Conservation (phyloP, 2,888 invertebrate species). For the Caenorhabditis zanzibari region DNA sequence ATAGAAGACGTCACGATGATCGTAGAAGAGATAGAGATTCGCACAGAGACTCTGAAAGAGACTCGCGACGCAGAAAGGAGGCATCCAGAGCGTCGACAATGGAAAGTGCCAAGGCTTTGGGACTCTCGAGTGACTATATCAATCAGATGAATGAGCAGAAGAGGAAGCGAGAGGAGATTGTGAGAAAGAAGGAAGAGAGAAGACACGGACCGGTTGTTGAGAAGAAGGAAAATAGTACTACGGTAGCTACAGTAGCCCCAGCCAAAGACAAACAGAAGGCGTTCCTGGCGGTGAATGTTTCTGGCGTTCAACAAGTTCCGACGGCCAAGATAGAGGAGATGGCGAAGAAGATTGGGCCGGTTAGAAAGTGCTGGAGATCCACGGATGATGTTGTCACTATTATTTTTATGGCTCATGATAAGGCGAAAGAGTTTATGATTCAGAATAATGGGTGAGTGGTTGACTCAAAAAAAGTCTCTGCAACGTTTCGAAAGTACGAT, state of each 20-base stretch:
- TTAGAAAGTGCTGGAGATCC: constrained; percentile 79
- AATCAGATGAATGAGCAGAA: constrained; percentile 81
- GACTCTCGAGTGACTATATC: constrained; percentile 81
- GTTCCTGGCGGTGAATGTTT: constrained; percentile 78
- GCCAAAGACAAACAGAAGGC: constrained; percentile 69
- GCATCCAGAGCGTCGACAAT: constrained; percentile 37
- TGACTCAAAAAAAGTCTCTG: too few relatives aligned
- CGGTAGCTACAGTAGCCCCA: neutral
- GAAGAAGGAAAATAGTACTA: constrained; percentile 3
- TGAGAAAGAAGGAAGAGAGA: constrained; percentile 73
- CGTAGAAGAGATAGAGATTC: constrained; percentile 6
- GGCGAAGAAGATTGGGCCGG: constrained; percentile 69
- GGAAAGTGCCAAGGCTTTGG: constrained; percentile 80
- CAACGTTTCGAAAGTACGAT: too few relatives aligned
- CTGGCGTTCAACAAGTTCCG: constrained; percentile 71
- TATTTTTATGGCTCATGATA: constrained; percentile 79
- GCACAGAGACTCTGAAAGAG: constrained; percentile 14
- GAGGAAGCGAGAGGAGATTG: constrained; percentile 77
- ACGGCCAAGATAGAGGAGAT: constrained; percentile 52
- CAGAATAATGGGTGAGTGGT: constrained; percentile 80
- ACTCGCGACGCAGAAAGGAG: constrained; percentile 33
- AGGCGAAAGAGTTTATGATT: constrained; percentile 81
- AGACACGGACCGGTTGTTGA: constrained; percentile 42
- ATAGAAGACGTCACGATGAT: constrained; percentile 37
- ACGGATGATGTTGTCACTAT: constrained; percentile 75